These are phyloP conservation scores for Labroides dimidiatus DNA, from an alignment of 2,797 vertebrate species.

Conservation along the genomic window DNA sequence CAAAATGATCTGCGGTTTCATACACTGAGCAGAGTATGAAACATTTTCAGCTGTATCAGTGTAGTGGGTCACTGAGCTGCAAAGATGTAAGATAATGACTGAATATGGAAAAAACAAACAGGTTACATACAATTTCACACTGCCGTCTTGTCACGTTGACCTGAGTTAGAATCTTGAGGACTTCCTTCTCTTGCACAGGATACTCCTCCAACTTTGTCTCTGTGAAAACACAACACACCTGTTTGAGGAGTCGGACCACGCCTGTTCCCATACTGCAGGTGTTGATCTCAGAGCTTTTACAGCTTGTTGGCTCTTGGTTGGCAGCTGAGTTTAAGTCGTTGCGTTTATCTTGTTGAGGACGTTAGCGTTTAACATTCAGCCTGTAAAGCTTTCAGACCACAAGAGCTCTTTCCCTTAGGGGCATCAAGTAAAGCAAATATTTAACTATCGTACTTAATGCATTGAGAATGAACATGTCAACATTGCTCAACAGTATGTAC, in stretches of 20 bases:
- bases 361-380: too few species aligned
- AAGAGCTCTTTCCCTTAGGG: too few species aligned
- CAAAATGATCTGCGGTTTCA: not conserved
- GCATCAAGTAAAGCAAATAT: too few species aligned
- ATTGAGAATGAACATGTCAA: too few species aligned
- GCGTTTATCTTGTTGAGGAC: too few species aligned
- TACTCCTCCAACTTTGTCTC: slow-evolving; percentile 91
- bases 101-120: not conserved
- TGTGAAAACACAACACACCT: slow-evolving; percentile 52
- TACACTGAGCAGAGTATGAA: not conserved
- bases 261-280: not conserved
- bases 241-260: not conserved
- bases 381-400: too few species aligned
- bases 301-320: not conserved
- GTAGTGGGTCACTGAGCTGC: not conserved
- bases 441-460: too few species aligned
- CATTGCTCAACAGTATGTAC: too few species aligned
- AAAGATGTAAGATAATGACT: not conserved
- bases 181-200: slow-evolving; percentile 85
- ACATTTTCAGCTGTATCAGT: not conserved
- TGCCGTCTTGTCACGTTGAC: slow-evolving; percentile 93
- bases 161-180: slow-evolving; percentile 93
- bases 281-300: not conserved
- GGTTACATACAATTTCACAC: slow-evolving; percentile 90
- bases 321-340: not conserved